These are phyloP conservation scores for Aurelia aurita complex sp. Pacific DNA, from an alignment of 30 jellyfish, hydroid and myxozoan species.

Conservation along the genomic window DNA sequence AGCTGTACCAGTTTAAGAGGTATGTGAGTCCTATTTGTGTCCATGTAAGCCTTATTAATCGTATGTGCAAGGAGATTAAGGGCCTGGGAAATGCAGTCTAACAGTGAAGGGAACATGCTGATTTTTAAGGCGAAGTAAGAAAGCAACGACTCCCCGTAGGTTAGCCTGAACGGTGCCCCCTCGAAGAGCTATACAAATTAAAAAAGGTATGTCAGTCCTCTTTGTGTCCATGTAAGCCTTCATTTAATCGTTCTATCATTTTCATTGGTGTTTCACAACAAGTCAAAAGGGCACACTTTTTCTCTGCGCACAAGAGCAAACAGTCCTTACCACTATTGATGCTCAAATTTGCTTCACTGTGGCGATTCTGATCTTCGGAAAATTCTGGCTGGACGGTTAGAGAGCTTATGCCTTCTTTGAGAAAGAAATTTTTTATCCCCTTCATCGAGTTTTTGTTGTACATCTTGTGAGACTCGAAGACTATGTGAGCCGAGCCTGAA, in stretches of 20 bases:
- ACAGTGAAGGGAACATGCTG: too few relatives aligned
- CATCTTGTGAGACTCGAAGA: conserved; percentile 52
- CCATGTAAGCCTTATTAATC: too few relatives aligned
- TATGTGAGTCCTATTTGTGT: too few relatives aligned
- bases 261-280: conserved; percentile 60
- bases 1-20: too few relatives aligned
- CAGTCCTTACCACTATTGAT: conserved; percentile 10
- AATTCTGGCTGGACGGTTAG: conserved; percentile 92
- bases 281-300: conserved; percentile 31
- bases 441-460: conserved; percentile 37
- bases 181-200: too few relatives aligned
- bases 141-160: too few relatives aligned
- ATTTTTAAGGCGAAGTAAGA: too few relatives aligned
- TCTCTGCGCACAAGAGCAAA: conserved; percentile 36
- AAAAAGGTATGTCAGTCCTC: too few relatives aligned
- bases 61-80: too few relatives aligned
- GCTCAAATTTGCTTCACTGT: neutral
- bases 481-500: conserved; percentile 86
- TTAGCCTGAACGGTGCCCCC: too few relatives aligned
- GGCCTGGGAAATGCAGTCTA: too few relatives aligned
- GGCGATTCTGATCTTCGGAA: conserved; percentile 11
- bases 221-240: neutral
- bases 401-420: conserved; percentile 78
- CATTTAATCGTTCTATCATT: conserved; percentile 17
- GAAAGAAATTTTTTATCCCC: conserved; percentile 42